Percentiles rank a stretch among this genome's conserved stretches.
Conservation (phyloP, 2,888 invertebrate species). For the Hedya salicella region DNA sequence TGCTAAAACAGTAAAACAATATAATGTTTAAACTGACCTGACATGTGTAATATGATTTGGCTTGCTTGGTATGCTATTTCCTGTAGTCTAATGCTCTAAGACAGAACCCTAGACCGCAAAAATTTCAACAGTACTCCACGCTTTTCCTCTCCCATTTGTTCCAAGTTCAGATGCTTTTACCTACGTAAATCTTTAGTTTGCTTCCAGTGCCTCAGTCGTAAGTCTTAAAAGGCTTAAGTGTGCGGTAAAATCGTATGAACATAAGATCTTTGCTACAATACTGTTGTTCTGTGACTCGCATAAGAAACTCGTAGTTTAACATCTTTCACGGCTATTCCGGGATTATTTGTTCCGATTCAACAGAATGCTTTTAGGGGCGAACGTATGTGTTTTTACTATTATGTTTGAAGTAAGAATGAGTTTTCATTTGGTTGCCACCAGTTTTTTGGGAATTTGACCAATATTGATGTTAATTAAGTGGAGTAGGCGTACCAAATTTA, state of each 20-base stretch:
- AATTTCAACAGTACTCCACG: neutral
- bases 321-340: conserved; percentile 14
- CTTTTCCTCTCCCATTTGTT: conserved; percentile 1
- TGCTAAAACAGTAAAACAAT: too few species aligned
- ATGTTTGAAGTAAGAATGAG: neutral
- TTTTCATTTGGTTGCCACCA: neutral
- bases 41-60: too few species aligned
- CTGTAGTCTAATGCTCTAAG: too few species aligned
- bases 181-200: conserved; percentile 19
- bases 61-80: too few species aligned
- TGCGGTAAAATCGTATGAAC: too few species aligned
- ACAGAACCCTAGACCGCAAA: too few species aligned
- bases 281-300: conserved; percentile 12
- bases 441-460: too few species aligned
- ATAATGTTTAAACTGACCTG: too few species aligned
- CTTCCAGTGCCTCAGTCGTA: neutral
- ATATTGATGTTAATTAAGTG: too few species aligned
- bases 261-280: neutral
- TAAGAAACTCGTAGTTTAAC: conserved; percentile 10
- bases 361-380: conserved; percentile 18
- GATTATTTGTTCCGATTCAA: conserved; percentile 25
- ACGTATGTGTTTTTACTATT: neutral
- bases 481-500: too few species aligned
- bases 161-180: conserved; percentile 11
- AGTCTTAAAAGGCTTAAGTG: conserved; percentile 1